Conservation (phyloP, 2,797 vertebrate species). For the Choloepus didactylus region DNA sequence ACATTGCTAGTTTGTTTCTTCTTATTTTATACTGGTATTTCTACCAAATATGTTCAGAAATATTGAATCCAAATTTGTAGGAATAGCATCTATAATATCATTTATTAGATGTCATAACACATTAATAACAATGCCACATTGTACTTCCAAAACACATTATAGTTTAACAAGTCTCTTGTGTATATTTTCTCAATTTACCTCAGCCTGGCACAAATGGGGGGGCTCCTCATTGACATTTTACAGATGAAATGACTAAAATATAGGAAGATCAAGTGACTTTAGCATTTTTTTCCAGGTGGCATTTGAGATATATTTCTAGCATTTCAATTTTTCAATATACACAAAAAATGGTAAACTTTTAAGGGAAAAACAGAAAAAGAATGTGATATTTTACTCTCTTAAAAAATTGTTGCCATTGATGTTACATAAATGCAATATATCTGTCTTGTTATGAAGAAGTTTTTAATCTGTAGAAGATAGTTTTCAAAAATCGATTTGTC, state of each 20-base stretch:
- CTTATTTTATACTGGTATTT: not conserved
- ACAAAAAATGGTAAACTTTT: not conserved
- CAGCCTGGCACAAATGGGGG: accelerated
- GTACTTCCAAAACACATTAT: not conserved
- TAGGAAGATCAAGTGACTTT: too few species aligned
- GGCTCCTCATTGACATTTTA: not conserved
- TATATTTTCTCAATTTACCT: not conserved
- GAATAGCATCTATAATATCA: too few species aligned
- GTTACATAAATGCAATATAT: accelerated
- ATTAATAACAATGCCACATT: accelerated
- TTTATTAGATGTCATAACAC: not conserved
- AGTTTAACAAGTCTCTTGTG: not conserved
- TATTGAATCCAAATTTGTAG: too few species aligned
- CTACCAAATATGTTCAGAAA: not conserved
- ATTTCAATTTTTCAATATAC: not conserved
- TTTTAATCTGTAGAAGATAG: not conserved
- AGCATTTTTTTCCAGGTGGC: not conserved
- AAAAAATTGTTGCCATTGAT: not conserved
- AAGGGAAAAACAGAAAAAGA: not conserved
- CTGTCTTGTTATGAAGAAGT: not conserved
- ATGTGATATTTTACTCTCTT: not conserved
- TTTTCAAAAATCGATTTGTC: not conserved
- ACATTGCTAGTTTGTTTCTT: not conserved
- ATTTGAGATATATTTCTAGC: not conserved
- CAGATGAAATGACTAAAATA: accelerated